A percentile compares a stretch with the other conserved stretches of the same genome.
These are phyloP conservation scores for Tricholauxania praeusta DNA, from an alignment of 2,888 invertebrate genomes.

Conservation along the genomic window DNA sequence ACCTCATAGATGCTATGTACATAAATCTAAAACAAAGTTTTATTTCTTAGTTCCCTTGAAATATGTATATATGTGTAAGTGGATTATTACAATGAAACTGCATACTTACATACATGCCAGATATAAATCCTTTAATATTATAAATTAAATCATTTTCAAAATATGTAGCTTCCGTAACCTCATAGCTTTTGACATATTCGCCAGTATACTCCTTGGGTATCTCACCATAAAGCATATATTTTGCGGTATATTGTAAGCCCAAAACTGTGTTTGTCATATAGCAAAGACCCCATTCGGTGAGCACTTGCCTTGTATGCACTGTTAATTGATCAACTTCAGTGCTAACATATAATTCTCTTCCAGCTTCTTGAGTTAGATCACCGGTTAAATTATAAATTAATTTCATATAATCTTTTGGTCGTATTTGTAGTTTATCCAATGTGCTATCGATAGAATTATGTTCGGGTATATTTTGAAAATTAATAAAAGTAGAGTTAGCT, in stretches of 20 bases:
- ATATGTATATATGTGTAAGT: too few species aligned
- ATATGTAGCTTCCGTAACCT: constrained; percentile 50
- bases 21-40: constrained; percentile 51
- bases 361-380: constrained; percentile 50
- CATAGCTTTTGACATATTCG: not conserved
- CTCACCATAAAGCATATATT: constrained; percentile 54
- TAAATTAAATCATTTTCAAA: constrained; percentile 59
- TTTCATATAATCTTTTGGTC: constrained; percentile 62
- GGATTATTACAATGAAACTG: too few species aligned
- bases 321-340: constrained; percentile 40
- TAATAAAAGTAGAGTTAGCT: constrained; percentile 65
- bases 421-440: constrained; percentile 51
- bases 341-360: constrained; percentile 37
- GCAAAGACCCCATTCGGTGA: constrained; percentile 67
- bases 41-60: too few species aligned
- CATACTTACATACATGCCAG: constrained; percentile 31
- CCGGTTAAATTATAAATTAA: constrained; percentile 65
- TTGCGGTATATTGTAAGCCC: constrained; percentile 56
- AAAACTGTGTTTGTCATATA: constrained; percentile 60
- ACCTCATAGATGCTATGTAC: constrained; percentile 63
- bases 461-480: constrained; percentile 59
- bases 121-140: constrained; percentile 58
- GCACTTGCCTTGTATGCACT: constrained; percentile 58
- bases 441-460: constrained; percentile 51
- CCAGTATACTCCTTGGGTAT: constrained; percentile 46